Evolutionary conservation across 2,888 invertebrate genomes (phyloP), one percentile per base, ranked within the genome.

Genomic region (Amphipyra tragopoginis): DNA sequence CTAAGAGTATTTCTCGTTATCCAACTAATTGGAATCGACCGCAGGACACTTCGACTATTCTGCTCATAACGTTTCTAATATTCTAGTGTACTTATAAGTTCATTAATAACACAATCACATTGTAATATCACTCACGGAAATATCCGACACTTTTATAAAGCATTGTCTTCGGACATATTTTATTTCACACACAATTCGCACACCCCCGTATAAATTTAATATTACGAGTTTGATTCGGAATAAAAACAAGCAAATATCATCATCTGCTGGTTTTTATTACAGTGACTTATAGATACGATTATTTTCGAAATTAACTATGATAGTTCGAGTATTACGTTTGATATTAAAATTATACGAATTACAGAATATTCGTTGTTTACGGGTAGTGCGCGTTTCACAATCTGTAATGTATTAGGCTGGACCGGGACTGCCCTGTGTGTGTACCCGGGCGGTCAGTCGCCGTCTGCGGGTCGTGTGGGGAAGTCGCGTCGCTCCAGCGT

Each of bases 81-180:
- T 76, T 84, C 91, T 92, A 90, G 81, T 91, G 92, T 93, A 93
- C 90, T 93, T 91, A 92, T 54, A 73, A 88, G 90, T 93, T 90
- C 87, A 90, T 90, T 81, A 89, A 77, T 72, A 90, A 93, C 93
- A 92, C 94, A 93, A 94, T 94, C 94, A 94, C 94, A 94, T 93
- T 88, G 83, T 86, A 88, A 93, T 94, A 94, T 94, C 94, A 94
- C 94, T 92, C 94, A 91, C 92, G 86, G 84, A 86, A 84, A 82
- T 85, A 87, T 84, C 92, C 85, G 91, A 91, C 90, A 89, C 90
- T 85, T 75, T 77, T 52, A 57, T 65, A 75, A 80, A 82, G 84
- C 76, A 76, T 84, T 83, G 90, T 93, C 88, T 88, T 90, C 90
- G 89, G 91, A 91, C 90, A 90, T 92, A 84, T 86, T 84, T 81